Evolutionary conservation across 2,888 invertebrate species (phyloP).

Genomic region (Chaitophorus viminalis): DNA sequence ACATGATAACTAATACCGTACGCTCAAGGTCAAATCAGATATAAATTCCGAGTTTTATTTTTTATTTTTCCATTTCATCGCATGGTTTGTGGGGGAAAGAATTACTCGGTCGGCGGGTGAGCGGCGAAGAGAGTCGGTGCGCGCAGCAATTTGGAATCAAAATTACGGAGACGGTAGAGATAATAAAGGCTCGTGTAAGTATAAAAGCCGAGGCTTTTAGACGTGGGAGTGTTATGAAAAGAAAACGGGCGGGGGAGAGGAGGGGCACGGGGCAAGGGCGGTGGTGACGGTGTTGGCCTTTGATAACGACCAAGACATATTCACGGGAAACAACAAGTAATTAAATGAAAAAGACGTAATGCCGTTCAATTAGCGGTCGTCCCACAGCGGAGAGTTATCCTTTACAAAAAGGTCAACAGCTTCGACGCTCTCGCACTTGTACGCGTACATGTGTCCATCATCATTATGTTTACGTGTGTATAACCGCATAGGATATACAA

Average conservation of each 20-base stretch:
- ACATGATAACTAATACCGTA: not conserved
- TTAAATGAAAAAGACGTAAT: slow-evolving; percentile 58
- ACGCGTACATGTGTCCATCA: no score
- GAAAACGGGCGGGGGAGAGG: not conserved
- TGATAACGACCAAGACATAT: slow-evolving; percentile 20
- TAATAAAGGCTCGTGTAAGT: slow-evolving; percentile 25
- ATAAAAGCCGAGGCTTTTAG: slow-evolving; percentile 38
- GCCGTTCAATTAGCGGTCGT: slow-evolving; percentile 42
- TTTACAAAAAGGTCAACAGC: slow-evolving; percentile 41
- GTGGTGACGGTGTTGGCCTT: not conserved
- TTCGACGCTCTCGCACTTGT: not conserved
- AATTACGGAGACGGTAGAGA: slow-evolving; percentile 23
- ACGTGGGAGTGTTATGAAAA: not conserved
- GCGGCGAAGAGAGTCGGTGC: not conserved
- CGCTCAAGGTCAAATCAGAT: not conserved
- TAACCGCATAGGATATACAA: no score
- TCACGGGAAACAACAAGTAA: slow-evolving; percentile 38
- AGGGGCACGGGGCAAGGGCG: not conserved
- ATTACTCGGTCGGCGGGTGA: no score
- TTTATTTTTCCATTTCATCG: not conserved
- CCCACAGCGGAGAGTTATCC: not conserved
- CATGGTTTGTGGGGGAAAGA: not conserved
- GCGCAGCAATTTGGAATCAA: slow-evolving; percentile 1
- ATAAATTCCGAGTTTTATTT: slow-evolving; percentile 13
- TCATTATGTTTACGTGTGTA: no score